Percentiles rank a stretch among this genome's conserved stretches.
Conservation (phyloP, 2,113 vertebrate genomes). For the Heteronetta atricapilla region DNA sequence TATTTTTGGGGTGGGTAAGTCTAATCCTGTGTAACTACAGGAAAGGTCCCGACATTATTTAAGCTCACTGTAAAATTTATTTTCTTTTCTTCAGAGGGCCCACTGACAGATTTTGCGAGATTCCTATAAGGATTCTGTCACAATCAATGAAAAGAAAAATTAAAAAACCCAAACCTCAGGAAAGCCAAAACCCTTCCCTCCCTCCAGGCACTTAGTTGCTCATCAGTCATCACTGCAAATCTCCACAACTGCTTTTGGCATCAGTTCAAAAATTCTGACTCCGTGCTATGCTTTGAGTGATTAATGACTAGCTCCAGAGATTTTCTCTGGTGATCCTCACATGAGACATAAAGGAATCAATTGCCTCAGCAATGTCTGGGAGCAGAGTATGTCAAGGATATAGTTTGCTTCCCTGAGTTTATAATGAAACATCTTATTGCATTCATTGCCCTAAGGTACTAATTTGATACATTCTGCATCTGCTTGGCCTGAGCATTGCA, state of each 20-base stretch:
- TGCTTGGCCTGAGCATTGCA: not conserved
- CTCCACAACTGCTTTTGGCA: slow-evolving; percentile 35
- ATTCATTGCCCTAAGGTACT: not conserved
- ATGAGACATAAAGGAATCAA: slow-evolving; percentile 29
- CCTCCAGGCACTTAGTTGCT: not conserved
- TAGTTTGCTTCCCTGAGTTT: slow-evolving; percentile 4
- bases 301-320: slow-evolving; percentile 46
- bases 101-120: not conserved
- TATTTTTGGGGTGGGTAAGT: not conserved
- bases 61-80: not conserved
- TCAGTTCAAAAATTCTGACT: not conserved
- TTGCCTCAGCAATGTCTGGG: slow-evolving; percentile 12
- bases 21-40: not conserved
- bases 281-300: slow-evolving; percentile 19
- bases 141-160: not conserved
- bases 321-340: slow-evolving; percentile 34
- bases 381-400: not conserved
- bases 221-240: slow-evolving; percentile 12
- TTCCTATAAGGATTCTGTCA: not conserved
- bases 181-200: not conserved
- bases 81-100: not conserved
- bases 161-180: not conserved
- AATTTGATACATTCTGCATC: not conserved
- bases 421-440: not conserved
- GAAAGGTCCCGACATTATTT: not conserved